Percentiles rank a stretch among this genome's conserved stretches.
Conservation (phyloP, 2,888 invertebrate genomes). For the Elegia similella region DNA sequence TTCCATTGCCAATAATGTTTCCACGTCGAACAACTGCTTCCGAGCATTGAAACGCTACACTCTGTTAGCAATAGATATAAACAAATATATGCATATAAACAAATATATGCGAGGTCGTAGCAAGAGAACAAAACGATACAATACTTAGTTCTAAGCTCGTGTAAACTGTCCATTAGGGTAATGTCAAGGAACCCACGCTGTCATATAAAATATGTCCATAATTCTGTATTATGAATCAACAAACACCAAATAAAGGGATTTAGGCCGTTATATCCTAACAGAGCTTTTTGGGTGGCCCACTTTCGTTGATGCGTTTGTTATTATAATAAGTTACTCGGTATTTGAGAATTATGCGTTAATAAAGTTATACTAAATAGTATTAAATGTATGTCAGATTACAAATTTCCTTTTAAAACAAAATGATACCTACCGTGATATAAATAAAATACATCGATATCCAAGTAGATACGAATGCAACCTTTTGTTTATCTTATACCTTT, state of each 20-base stretch:
- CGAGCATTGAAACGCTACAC: too few relatives aligned
- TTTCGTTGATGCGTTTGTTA: background rate
- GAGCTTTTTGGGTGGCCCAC: conserved; percentile 6
- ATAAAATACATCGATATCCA: too few relatives aligned
- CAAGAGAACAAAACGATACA: background rate
- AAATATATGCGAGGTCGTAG: background rate
- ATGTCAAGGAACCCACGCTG: conserved; percentile 36
- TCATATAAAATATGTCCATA: conserved; percentile 10
- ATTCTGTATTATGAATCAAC: conserved; percentile 8
- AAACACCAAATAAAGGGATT: conserved; percentile 5
- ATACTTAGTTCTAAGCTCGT: background rate
- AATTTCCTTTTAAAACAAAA: too few relatives aligned
- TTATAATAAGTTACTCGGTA: background rate
- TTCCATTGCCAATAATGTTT: too few relatives aligned
- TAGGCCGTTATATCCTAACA: background rate
- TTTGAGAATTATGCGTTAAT: background rate
- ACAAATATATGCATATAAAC: too few relatives aligned
- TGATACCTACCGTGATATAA: too few relatives aligned
- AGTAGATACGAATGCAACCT: too few relatives aligned
- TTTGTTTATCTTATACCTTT: too few relatives aligned
- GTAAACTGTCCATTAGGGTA: conserved; percentile 15
- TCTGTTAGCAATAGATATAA: too few relatives aligned
- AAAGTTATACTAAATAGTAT: background rate
- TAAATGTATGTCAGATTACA: too few relatives aligned
- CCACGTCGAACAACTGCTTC: too few relatives aligned